Conservation (phyloP, 2,888 invertebrate genomes). For the Noctua janthe region DNA sequence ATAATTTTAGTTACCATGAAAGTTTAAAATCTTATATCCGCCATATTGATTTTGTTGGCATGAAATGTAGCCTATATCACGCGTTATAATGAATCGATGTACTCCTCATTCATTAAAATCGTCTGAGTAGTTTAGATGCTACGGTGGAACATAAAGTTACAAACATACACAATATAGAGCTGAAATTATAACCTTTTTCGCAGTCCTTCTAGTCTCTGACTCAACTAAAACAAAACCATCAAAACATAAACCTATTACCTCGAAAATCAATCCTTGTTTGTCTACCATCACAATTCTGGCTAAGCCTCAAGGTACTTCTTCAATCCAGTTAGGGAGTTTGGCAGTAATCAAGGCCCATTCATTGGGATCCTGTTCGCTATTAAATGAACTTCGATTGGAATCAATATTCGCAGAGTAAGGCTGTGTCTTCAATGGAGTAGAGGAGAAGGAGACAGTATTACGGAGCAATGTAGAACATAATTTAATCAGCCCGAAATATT, state of each 20-base stretch:
- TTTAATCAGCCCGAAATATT: no score
- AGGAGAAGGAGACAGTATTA: neutral
- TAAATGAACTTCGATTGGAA: conserved; percentile 22
- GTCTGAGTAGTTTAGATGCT: no score
- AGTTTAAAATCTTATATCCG: no score
- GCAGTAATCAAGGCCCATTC: conserved; percentile 48
- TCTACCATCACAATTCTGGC: neutral
- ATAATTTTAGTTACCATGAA: no score
- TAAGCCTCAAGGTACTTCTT: conserved; percentile 5
- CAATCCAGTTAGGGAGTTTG: conserved; percentile 22
- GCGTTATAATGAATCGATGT: no score
- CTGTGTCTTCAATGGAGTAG: neutral
- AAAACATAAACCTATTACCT: neutral
- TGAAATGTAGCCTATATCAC: no score
- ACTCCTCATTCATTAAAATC: no score
- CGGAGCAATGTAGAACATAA: neutral
- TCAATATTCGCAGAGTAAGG: conserved; percentile 11
- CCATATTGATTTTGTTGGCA: no score
- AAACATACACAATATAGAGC: no score
- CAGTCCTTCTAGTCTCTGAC: neutral
- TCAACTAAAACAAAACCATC: neutral
- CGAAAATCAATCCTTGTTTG: conserved; percentile 11
- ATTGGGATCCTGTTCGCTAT: neutral
- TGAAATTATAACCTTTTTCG: no score
- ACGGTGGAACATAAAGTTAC: no score